Conservation (phyloP, 2,888 invertebrate genomes). For the Parthenolecanium corni region DNA sequence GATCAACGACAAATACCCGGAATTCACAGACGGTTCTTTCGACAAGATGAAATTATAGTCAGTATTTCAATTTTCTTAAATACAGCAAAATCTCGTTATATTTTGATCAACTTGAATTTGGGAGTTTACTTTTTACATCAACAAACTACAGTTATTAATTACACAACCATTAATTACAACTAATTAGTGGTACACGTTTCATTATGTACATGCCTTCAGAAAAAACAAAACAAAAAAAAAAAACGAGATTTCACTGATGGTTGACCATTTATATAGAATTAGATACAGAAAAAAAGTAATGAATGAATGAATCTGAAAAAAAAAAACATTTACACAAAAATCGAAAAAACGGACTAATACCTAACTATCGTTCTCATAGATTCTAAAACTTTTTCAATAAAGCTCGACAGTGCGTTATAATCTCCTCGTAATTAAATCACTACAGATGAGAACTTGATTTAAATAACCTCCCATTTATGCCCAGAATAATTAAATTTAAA, state of each 20-base stretch:
- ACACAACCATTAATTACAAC: conserved; percentile 6
- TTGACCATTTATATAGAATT: too few relatives aligned
- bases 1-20: not conserved
- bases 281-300: too few relatives aligned
- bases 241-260: conserved; percentile 18
- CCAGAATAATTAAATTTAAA: too few relatives aligned
- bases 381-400: too few relatives aligned
- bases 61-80: conserved; percentile 1
- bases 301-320: too few relatives aligned
- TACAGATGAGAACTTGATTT: too few relatives aligned
- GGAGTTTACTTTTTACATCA: conserved; percentile 28
- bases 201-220: conserved; percentile 10
- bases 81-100: conserved; percentile 21
- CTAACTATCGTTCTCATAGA: too few relatives aligned
- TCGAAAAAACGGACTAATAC: too few relatives aligned
- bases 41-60: not conserved
- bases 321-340: too few relatives aligned
- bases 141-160: conserved; percentile 11
- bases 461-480: too few relatives aligned
- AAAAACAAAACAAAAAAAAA: not conserved
- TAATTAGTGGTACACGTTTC: not conserved
- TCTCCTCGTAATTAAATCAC: too few relatives aligned
- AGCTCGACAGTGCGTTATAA: too few relatives aligned
- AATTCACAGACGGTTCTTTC: conserved; percentile 16
- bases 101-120: conserved; percentile 6